These are phyloP conservation scores for Leptoclinus maculatus DNA, from an alignment of 2,797 vertebrate species.

Conservation along the genomic window DNA sequence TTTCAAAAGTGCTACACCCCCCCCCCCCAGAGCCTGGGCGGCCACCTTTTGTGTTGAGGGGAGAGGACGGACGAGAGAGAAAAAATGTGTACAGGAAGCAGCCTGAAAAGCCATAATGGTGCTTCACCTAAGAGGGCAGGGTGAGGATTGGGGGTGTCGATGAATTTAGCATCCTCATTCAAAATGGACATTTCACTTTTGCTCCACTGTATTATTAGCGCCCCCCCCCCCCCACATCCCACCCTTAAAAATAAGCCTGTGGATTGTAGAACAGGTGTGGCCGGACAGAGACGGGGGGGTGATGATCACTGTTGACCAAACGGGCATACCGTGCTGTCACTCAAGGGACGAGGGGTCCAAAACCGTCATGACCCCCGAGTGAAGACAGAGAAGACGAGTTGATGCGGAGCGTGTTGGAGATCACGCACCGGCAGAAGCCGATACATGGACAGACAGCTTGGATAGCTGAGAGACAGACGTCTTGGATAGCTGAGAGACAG, in stretches of 20 bases:
- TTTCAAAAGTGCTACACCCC: constrained; percentile 83
- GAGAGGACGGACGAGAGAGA: constrained; percentile 81
- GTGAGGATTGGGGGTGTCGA: constrained; percentile 75
- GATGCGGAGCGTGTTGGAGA: constrained; percentile 43
- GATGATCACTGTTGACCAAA: constrained; percentile 38
- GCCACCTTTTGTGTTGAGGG: constrained; percentile 86
- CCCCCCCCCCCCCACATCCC: not conserved
- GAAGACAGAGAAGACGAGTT: constrained; percentile 48
- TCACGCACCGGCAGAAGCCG: constrained; percentile 56
- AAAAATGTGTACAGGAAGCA: constrained; percentile 89
- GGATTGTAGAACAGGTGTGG: constrained; percentile 61
- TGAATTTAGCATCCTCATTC: constrained; percentile 86
- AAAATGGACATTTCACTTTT: constrained; percentile 81
- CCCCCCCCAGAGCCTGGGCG: constrained; percentile 80
- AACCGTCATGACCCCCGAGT: constrained; percentile 9
- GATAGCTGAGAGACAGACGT: constrained; percentile 21
- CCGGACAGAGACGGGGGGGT: constrained; percentile 5
- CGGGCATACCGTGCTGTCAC: constrained; percentile 31
- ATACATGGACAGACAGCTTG: constrained; percentile 38
- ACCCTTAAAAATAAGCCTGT: constrained; percentile 8
- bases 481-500: no score
- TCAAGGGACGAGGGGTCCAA: constrained; percentile 19
- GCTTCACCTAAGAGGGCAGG: constrained; percentile 82
- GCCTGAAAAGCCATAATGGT: constrained; percentile 90
- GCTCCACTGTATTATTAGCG: constrained; percentile 20